Conservation (phyloP, 2,888 invertebrate species). For the Molanna angustata region DNA sequence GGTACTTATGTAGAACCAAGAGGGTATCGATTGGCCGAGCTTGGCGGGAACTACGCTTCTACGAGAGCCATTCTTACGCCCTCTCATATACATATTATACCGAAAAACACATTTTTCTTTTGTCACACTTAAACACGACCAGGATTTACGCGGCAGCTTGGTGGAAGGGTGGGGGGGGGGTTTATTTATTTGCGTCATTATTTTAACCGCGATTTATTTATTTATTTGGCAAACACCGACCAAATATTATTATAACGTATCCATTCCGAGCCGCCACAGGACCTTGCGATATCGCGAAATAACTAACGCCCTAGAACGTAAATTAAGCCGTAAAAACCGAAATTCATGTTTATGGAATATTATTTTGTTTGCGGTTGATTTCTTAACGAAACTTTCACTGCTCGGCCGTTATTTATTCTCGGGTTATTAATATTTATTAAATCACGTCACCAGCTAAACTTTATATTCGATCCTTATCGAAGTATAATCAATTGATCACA, state of each 20-base stretch:
- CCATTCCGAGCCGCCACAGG: background rate
- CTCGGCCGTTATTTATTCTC: too few relatives aligned
- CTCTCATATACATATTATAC: background rate
- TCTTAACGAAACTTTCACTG: too few relatives aligned
- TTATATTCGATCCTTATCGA: too few relatives aligned
- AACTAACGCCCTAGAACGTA: too few relatives aligned
- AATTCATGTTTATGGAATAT: too few relatives aligned
- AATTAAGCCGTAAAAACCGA: too few relatives aligned
- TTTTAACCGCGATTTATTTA: slow-evolving; percentile 1
- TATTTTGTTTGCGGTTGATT: too few relatives aligned
- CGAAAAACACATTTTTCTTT: slow-evolving; percentile 8
- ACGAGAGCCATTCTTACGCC: background rate
- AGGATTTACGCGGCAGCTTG: slow-evolving; percentile 15
- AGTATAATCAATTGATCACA: too few relatives aligned
- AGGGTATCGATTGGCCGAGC: slow-evolving; percentile 2
- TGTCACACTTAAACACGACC: slow-evolving; percentile 6
- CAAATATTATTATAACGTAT: background rate
- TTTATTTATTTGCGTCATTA: slow-evolving; percentile 12
- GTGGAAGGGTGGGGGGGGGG: slow-evolving; percentile 4
- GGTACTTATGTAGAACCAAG: background rate
- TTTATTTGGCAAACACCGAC: background rate
- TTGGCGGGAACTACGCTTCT: slow-evolving; percentile 10
- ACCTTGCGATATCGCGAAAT: too few relatives aligned
- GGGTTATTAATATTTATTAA: too few relatives aligned
- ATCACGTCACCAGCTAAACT: too few relatives aligned